Conservation (phyloP, 2,797 vertebrate species). For the Lutjanus argentimaculatus region DNA sequence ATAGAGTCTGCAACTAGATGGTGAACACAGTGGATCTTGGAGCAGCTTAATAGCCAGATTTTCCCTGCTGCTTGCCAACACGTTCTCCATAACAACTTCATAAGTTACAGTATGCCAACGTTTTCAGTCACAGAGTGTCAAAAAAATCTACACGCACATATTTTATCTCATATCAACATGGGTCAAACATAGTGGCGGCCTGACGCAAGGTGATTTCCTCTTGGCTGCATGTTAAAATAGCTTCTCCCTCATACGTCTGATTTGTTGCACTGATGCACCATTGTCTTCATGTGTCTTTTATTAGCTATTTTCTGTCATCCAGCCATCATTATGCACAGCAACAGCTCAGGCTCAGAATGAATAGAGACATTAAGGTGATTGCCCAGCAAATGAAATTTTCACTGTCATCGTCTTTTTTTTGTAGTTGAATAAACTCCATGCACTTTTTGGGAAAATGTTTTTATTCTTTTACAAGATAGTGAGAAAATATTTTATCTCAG, state of each 20-base stretch:
- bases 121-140: constrained; percentile 2
- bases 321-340: constrained; percentile 45
- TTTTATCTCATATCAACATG: not conserved
- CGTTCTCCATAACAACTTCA: not conserved
- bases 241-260: constrained; percentile 40
- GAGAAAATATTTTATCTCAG: constrained; percentile 14
- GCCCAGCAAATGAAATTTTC: constrained; percentile 55
- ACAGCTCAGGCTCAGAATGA: constrained; percentile 42
- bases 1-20: not conserved
- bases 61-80: not conserved
- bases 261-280: constrained; percentile 29
- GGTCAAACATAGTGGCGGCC: not conserved
- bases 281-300: constrained; percentile 48
- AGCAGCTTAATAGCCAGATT: not conserved
- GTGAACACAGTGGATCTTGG: not conserved
- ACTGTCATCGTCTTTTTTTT: constrained; percentile 29
- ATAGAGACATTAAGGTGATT: constrained; percentile 58
- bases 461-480: constrained; percentile 6
- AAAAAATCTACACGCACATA: not conserved
- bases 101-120: not conserved
- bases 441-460: not conserved
- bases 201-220: constrained; percentile 20
- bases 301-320: constrained; percentile 41
- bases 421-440: constrained; percentile 13
- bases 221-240: constrained; percentile 28